These are phyloP conservation scores for Endotricha flammealis DNA, from an alignment of 2,888 invertebrate genomes.

Conservation along the genomic window DNA sequence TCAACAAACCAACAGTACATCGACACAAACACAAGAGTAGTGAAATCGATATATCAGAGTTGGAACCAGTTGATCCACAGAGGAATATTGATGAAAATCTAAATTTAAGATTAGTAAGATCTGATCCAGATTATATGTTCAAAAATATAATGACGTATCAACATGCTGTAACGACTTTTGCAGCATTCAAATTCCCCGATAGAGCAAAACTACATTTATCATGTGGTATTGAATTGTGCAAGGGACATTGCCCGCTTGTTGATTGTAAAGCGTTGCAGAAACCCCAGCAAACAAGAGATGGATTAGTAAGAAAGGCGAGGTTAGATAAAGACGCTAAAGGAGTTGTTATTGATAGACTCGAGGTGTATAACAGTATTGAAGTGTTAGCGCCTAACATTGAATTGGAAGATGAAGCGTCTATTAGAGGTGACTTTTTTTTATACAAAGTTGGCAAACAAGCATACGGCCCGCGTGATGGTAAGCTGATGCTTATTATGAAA, in stretches of 20 bases:
- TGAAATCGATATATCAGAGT: conserved; percentile 58
- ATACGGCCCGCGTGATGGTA: no score
- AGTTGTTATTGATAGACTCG: conserved; percentile 80
- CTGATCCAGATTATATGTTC: conserved; percentile 56
- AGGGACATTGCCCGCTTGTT: conserved; percentile 82
- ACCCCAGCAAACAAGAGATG: conserved; percentile 66
- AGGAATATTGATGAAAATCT: conserved; percentile 48
- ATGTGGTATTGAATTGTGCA: conserved; percentile 88
- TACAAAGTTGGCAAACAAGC: no score
- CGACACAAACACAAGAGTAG: conserved; percentile 52
- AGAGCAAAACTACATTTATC: conserved; percentile 86
- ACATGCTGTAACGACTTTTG: conserved; percentile 81
- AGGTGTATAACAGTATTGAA: conserved; percentile 89
- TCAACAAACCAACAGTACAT: conserved; percentile 73
- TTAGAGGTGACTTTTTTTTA: conserved; percentile 68
- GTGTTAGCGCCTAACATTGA: conserved; percentile 88
- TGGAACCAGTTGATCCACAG: conserved; percentile 49
- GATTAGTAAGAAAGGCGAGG: conserved; percentile 62
- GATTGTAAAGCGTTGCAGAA: conserved; percentile 64
- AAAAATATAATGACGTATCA: conserved; percentile 73
- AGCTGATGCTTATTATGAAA: no score
- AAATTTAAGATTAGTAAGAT: conserved; percentile 44
- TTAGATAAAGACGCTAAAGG: conserved; percentile 75
- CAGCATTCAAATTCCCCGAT: conserved; percentile 91
- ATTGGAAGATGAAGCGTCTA: conserved; percentile 79